Base-by-base conservation (phyloP, 2,888 invertebrate genomes). In the Hyles lineata region DNA sequence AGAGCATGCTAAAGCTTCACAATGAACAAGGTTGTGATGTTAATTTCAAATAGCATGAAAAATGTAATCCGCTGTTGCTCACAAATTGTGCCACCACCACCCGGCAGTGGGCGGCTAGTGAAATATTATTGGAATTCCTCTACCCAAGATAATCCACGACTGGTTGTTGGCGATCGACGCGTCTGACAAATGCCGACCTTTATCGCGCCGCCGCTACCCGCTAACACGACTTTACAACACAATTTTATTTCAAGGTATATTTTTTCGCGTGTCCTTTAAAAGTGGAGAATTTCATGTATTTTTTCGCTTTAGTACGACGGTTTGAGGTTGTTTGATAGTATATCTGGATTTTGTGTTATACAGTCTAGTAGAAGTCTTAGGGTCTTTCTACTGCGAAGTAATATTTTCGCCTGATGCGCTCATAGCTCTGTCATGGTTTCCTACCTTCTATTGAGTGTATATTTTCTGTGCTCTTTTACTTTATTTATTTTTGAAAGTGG, bases 61-160 rank as follows among this genome's bases (percentile, higher is more conserved):
- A 21, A 55, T 8, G 60, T 29, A 50, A 73, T 71, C 32, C 78
- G 77, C 76, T 74, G 15, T n/a, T 19, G 74, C 76, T 78, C 52
- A 23, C 74, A 35, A 67, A 77, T 87, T 85, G 75, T 0, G 74
- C 82, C 83, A 75, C 73, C 72, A 23, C 60, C 73, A n/a, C 70
- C 76, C 78, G 72, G 52, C 77, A 79, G 78, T 78, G 78, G 85
- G 85, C 77, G 85, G 77, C 86, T 84, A 87, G 87, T 89, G 87
- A 91, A 92, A 91, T 92, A 91, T 91, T 91, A 91, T 91, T 89
- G 90, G 91, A 90, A 91, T 91, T 91, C 89, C 89, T 87, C 85
- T 83, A 87, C 85, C 87, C 87, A 81, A 85, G 89, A 89, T 90
- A 89, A 90, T 88, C 88, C 85, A 76, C 82, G 80, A 72, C 79